Evolutionary conservation across 2,888 invertebrate genomes (phyloP), one percentile per base, ranked within the genome.

Genomic region (Drosophila atripex): DNA sequence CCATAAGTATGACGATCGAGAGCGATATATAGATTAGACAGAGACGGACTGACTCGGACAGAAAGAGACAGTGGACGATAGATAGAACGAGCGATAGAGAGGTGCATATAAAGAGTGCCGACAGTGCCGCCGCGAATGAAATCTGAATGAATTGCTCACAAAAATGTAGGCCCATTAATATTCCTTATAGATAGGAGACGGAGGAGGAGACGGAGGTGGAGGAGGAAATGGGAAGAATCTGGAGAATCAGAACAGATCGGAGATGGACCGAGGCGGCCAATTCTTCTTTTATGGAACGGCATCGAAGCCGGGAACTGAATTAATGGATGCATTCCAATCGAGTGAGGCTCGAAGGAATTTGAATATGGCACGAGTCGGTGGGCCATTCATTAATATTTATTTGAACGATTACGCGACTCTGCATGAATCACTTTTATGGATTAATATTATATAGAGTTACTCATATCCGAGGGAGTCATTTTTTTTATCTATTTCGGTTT

Each of bases 61-160:
- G 32, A 43, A 9, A 43, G 3, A 35, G 39, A 41, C 9, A 8
- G 39, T 2, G 9, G 6, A 14, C 6, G n/a, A 41, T 11, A 30
- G 2, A 32, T 1, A 30, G 46, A 39, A 50, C 50, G 46, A n/a
- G 9, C n/a, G 12, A 35, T 35, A 35, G 39, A 41, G 39, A 8
- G 16, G 14, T n/a, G 18, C 25, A 50, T 45, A 66, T 70, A 77
- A 83, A 75, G 18, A 18, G 75, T 71, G 77, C 73, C 65, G 83
- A 63, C 74, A 70, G 28, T 8, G 28, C 28, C 28, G 28, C 7
- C 49, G 35, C 18, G 28, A 39, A 38, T 47, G 58, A 75, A 79
- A 70, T 59, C 72, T 86, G 73, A 80, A 83, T 86, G 80, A 73
- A 74, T 65, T 68, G 71, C 77, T 79, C 58, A 71, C 77, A 73